A percentile compares a stretch with the other conserved stretches of the same genome.
Evolutionary conservation across 1,140 invertebrate genomes (phyloP).

Genomic region (Belonocnema kinseyi): DNA sequence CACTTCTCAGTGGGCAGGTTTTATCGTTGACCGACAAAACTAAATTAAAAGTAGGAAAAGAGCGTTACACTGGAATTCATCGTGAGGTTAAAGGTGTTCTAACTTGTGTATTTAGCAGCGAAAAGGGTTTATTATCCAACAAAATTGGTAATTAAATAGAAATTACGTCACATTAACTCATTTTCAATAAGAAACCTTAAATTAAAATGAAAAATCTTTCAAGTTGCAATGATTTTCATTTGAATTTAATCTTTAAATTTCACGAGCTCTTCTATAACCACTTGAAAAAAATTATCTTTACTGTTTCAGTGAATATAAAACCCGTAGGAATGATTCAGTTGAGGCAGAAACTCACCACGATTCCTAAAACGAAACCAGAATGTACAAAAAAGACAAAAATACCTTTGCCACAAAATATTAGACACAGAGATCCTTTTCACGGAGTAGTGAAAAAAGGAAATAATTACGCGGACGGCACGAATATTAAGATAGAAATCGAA

Average conservation of each 20-base stretch:
- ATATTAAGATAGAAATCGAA: neutral
- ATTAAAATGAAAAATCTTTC: no score
- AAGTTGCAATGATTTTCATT: no score
- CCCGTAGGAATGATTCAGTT: conserved; percentile 3
- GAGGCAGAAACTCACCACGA: neutral
- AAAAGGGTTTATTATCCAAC: neutral
- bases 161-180: no score
- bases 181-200: no score
- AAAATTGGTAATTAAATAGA: neutral
- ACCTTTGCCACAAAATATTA: conserved; percentile 18
- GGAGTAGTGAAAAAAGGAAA: neutral
- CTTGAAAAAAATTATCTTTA: neutral
- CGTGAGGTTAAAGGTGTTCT: conserved; percentile 17
- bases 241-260: no score
- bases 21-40: conserved; percentile 2
- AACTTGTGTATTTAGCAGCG: neutral
- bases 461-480: neutral
- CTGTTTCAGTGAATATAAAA: conserved; percentile 18
- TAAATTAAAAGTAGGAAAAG: conserved; percentile 3
- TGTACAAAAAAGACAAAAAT: neutral
- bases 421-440: conserved; percentile 16
- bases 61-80: conserved; percentile 12
- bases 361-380: conserved; percentile 19
- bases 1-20: neutral
- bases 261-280: no score